Conservation (phyloP, 2,113 vertebrate species). For the Synodontis membranacea region DNA sequence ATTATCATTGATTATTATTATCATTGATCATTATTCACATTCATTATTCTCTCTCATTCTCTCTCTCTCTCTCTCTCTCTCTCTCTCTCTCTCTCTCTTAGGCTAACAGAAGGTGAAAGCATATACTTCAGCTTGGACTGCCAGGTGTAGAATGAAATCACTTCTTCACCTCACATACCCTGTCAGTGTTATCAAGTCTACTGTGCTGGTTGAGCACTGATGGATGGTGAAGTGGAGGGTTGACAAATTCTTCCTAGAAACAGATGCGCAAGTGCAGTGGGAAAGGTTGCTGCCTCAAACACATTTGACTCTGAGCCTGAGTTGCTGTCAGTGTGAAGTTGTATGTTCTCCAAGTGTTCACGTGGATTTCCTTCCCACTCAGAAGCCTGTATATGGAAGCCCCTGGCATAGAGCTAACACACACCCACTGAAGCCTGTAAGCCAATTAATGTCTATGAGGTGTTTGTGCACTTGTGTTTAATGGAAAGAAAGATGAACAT, state of each 20-base stretch:
- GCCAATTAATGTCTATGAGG: too few relatives aligned
- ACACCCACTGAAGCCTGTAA: too few relatives aligned
- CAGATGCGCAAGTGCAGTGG: background rate
- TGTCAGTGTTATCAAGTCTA: too few relatives aligned
- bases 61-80: background rate
- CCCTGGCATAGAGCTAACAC: too few relatives aligned
- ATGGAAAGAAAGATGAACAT: too few relatives aligned
- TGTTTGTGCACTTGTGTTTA: too few relatives aligned
- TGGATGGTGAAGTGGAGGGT: background rate
- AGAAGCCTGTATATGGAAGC: background rate
- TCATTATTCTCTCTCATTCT: background rate
- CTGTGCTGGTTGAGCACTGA: background rate
- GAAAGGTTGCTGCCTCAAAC: background rate
- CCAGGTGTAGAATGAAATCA: conserved; percentile 17
- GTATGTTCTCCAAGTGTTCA: background rate
- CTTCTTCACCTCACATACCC: conserved; percentile 20
- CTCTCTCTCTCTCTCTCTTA: background rate
- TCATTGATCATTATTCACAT: background rate
- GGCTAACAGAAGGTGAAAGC: background rate
- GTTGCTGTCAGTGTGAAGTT: background rate
- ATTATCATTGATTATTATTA: too few relatives aligned
- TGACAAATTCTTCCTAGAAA: background rate
- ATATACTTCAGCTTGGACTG: background rate
- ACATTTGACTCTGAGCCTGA: background rate
- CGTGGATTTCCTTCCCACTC: background rate